These are phyloP conservation scores for Drosophila sp. DNA, from an alignment of 1,140 invertebrate species.

Conservation along the genomic window DNA sequence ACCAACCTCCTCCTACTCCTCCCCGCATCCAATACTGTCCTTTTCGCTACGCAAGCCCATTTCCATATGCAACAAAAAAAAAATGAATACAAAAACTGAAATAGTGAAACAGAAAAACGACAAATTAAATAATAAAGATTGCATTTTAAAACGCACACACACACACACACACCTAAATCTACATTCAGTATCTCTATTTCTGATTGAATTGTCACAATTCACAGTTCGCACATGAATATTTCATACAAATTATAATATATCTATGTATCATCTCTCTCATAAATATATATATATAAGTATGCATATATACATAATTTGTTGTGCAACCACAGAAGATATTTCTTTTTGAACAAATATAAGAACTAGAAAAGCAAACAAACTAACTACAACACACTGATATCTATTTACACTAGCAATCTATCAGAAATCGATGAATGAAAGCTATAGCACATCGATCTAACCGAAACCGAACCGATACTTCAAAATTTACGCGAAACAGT, in stretches of 20 bases:
- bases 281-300: constrained; percentile 17
- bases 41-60: neutral
- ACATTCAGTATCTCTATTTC: constrained; percentile 31
- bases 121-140: constrained; percentile 74
- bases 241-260: constrained; percentile 7
- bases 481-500: too few species aligned
- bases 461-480: too few species aligned
- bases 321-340: constrained; percentile 31
- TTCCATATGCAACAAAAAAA: neutral
- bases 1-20: neutral
- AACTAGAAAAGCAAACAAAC: constrained; percentile 36
- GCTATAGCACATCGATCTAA: too few species aligned
- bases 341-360: constrained; percentile 25
- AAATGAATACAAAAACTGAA: neutral
- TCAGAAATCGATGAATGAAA: neutral
- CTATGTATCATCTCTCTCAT: neutral
- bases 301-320: constrained; percentile 50
- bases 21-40: neutral
- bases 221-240: constrained; percentile 37
- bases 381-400: constrained; percentile 18
- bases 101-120: constrained; percentile 47
- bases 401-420: neutral
- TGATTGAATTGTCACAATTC: constrained; percentile 75
- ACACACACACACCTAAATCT: neutral
- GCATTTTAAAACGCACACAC: constrained; percentile 43